A percentile compares a stretch with the other conserved stretches of the same genome.
These are phyloP conservation scores for Orthonychiurus folsomi DNA, from an alignment of 2,888 invertebrate genomes.

Conservation along the genomic window DNA sequence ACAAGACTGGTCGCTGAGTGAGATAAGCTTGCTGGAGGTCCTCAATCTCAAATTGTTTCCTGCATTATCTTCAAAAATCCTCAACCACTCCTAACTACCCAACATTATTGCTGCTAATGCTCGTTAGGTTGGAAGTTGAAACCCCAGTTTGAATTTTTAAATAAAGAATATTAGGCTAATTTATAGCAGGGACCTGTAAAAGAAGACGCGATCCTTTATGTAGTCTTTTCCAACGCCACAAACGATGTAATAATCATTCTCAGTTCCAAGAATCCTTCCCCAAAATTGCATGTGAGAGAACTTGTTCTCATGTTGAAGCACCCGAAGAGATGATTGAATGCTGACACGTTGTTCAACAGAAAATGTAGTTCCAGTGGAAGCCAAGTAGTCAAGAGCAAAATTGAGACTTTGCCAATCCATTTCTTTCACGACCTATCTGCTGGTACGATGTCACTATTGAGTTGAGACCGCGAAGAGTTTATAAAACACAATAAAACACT, in stretches of 20 bases:
- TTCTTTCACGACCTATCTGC: no score
- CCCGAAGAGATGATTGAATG: conserved; percentile 65
- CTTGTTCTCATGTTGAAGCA: conserved; percentile 75
- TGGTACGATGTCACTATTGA: no score
- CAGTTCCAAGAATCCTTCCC: conserved; percentile 70
- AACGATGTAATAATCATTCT: conserved; percentile 72
- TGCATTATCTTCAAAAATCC: no score
- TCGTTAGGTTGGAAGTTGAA: no score
- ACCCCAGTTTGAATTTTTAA: not conserved
- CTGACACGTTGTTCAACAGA: conserved; percentile 59
- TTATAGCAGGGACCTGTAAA: conserved; percentile 61
- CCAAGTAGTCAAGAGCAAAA: conserved; percentile 50
- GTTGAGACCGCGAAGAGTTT: no score
- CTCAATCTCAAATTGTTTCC: no score
- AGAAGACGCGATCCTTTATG: conserved; percentile 60
- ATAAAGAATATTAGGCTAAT: not conserved
- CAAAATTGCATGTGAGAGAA: conserved; percentile 73
- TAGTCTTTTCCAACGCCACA: conserved; percentile 69
- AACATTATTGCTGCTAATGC: no score
- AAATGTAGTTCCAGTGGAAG: conserved; percentile 59
- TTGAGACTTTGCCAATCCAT: conserved; percentile 53
- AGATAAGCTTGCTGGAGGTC: no score
- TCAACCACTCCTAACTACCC: no score
- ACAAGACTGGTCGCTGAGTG: no score
- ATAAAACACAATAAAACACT: no score